Evolutionary conservation across 92 coral and sea anemone species (phyloP), one percentile per base, ranked within the genome.

Genomic region (Epizoanthus rinbou): DNA sequence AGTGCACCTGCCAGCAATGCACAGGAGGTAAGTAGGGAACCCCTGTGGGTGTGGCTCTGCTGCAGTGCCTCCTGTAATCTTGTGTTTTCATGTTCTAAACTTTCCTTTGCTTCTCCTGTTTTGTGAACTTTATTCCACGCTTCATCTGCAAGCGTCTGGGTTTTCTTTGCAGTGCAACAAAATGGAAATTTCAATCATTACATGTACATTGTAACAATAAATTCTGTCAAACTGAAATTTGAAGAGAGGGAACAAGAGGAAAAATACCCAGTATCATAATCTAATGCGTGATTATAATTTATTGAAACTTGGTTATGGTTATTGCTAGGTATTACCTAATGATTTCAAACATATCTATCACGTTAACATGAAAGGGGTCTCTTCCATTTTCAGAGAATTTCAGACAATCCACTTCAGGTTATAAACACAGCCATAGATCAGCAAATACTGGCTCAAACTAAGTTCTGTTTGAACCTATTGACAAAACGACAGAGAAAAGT

Each of bases 121-220:
- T 92, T 88, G 57, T 96, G 99, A 52, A 91, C 92, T 73, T 85
- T 91, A 62, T 92, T 93, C 99, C 98, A 96, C 3, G 99, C 98
- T 67, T 96, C 91, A 76, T 96, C 99, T 22, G 99, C 98, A 9
- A 96, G 72, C 8, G 87, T 86, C 60, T 96, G 99, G 19, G 94
- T 96, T 96, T 96, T 96, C 99, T 96, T 13, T 60, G 39, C 37
- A 59, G 17, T 37, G 6, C 7, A 33, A 68, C 9, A 74, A 43
- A 28, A 67, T 59, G 50, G 35, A 75, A 75, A 28, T 15, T 43
- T 37, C 6, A 37, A 79, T 9, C 4, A 56, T 4, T 19, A 7
- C 52, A 16, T 13, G 22, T 56, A n/a, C 13, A 18, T 5, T 50
- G 19, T 0, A 75, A 21, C 24, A 28, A 70, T n/a, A 22, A 19